These are phyloP conservation scores for Caerostris extrusa DNA, from an alignment of 1,140 invertebrate species.

Conservation along the genomic window DNA sequence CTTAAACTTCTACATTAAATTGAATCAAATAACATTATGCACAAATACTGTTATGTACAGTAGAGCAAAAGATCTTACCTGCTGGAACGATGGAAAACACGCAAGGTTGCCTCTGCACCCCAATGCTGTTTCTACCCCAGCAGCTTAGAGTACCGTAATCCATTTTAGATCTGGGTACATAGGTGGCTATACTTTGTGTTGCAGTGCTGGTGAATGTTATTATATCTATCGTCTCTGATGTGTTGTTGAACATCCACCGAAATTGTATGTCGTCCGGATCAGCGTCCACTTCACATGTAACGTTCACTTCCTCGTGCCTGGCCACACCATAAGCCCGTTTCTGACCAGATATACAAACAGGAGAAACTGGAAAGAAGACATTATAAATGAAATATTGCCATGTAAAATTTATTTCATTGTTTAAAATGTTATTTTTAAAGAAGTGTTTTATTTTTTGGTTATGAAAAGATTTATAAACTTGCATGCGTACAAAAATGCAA, in stretches of 20 bases:
- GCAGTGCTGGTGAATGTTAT: slow-evolving; percentile 79
- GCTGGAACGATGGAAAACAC: slow-evolving; percentile 95
- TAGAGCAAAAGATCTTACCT: slow-evolving; percentile 84
- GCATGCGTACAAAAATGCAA: too few species aligned
- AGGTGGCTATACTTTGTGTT: slow-evolving; percentile 85
- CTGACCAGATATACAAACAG: slow-evolving; percentile 89
- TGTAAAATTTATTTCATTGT: background rate
- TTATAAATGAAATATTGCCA: background rate
- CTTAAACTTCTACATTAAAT: too few species aligned
- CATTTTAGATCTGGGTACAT: slow-evolving; percentile 89
- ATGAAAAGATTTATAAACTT: too few species aligned
- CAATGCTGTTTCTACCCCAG: slow-evolving; percentile 91
- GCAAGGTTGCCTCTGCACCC: slow-evolving; percentile 88
- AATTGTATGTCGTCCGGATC: slow-evolving; percentile 91
- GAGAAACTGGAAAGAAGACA: slow-evolving; percentile 87
- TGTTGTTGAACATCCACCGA: slow-evolving; percentile 96
- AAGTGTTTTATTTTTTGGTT: too few species aligned
- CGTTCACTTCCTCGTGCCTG: slow-evolving; percentile 88
- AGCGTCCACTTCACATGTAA: slow-evolving; percentile 92
- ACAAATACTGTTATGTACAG: background rate
- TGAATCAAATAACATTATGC: too few species aligned
- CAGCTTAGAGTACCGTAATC: slow-evolving; percentile 94
- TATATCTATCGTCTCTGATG: slow-evolving; percentile 83
- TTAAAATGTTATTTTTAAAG: too few species aligned
- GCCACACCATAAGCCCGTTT: slow-evolving; percentile 91